Conservation (phyloP, 2,113 vertebrate genomes). For the Varanus komodoensis region DNA sequence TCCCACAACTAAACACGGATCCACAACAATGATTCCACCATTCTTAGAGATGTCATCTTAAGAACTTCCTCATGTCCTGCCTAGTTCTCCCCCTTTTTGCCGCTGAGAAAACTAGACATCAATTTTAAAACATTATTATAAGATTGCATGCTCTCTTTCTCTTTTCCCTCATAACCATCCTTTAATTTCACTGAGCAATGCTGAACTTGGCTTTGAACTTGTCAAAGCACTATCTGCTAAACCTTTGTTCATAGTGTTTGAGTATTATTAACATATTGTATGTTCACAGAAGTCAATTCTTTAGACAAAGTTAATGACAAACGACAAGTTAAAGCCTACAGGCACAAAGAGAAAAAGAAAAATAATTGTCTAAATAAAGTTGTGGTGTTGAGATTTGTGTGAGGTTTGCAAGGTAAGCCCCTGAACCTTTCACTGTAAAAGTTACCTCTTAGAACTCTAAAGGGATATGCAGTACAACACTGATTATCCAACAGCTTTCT, state of each 20-base stretch:
- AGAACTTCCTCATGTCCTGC: background rate
- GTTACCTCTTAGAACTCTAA: background rate
- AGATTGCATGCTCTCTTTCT: slow-evolving; percentile 22
- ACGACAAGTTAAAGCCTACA: slow-evolving; percentile 69
- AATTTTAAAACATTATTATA: background rate
- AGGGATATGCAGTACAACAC: background rate
- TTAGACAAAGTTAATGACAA: slow-evolving; percentile 71
- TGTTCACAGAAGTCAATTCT: slow-evolving; percentile 55
- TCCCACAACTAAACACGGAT: background rate
- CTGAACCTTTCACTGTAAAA: slow-evolving; percentile 33
- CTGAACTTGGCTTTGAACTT: slow-evolving; percentile 61
- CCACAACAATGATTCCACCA: background rate
- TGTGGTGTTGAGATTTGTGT: slow-evolving; percentile 28
- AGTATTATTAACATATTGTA: slow-evolving; percentile 52
- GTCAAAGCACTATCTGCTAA: slow-evolving; percentile 54
- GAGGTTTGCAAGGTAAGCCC: background rate
- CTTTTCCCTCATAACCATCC: slow-evolving; percentile 18
- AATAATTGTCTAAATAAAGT: slow-evolving; percentile 51
- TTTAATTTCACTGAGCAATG: slow-evolving; percentile 53
- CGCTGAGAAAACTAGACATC: background rate
- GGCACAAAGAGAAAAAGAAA: slow-evolving; percentile 35
- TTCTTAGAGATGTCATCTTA: background rate
- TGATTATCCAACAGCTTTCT: slow-evolving; percentile 2
- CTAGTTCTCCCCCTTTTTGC: background rate
- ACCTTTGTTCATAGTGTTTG: slow-evolving; percentile 61